Evolutionary conservation across 2,888 invertebrate genomes (phyloP).

Genomic region (Caenorhabditis sp.): DNA sequence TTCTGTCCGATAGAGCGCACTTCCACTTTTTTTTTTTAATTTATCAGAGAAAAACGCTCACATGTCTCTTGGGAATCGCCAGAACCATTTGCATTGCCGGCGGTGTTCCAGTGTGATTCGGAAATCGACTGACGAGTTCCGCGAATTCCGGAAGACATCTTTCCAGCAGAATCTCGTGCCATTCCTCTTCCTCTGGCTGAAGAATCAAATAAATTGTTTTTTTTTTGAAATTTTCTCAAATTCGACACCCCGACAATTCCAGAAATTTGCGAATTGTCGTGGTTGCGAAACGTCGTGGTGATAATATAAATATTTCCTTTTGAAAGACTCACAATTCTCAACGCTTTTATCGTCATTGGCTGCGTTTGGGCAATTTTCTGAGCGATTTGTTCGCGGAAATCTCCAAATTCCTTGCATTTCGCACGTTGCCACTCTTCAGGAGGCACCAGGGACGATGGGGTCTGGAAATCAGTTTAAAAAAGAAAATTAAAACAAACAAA

Average conservation of each 20-base stretch:
- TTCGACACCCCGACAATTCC: too few relatives aligned
- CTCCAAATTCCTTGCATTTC: conserved; percentile 58
- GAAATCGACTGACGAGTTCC: conserved; percentile 39
- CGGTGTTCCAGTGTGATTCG: conserved; percentile 70
- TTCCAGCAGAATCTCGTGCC: conserved; percentile 64
- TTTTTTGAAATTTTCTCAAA: too few relatives aligned
- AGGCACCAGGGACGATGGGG: conserved; percentile 23
- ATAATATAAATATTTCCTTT: too few relatives aligned
- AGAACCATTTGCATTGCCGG: conserved; percentile 60
- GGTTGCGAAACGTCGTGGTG: too few relatives aligned
- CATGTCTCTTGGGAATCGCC: conserved; percentile 44
- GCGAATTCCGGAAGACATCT: conserved; percentile 61
- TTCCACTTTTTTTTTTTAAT: not conserved
- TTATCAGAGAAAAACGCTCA: conserved; percentile 3
- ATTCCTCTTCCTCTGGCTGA: conserved; percentile 61
- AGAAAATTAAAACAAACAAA: not conserved
- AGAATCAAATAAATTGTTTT: too few relatives aligned
- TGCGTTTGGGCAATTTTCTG: not conserved
- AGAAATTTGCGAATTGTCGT: too few relatives aligned
- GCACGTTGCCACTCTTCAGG: conserved; percentile 55
- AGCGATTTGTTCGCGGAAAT: conserved; percentile 23
- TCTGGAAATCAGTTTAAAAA: conserved; percentile 46
- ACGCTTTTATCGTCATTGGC: conserved; percentile 36
- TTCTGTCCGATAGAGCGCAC: too few relatives aligned
- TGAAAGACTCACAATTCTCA: conserved; percentile 32